Percentiles rank a stretch among this genome's conserved stretches.
Conservation (phyloP, 2,113 vertebrate genomes). For the Oryctolagus cuniculus region mOryCun1.1 NC_091441.1:35624501-35625000, state of each 20-base stretch:
- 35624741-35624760: constrained; percentile 77
- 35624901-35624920: constrained; percentile 77
- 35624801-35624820: constrained; percentile 85
- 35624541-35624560: constrained; percentile 84
- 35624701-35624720: constrained; percentile 41
- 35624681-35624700: constrained; percentile 65
- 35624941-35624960: constrained; percentile 40
- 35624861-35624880: constrained; percentile 80
- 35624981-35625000: constrained; percentile 39
- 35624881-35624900: constrained; percentile 78
- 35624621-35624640: constrained; percentile 85
- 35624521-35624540: constrained; percentile 75
- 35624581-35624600: constrained; percentile 82
- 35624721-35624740: constrained; percentile 74
- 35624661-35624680: constrained; percentile 73
- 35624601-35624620: constrained; percentile 84
- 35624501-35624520: constrained; percentile 83
- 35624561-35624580: constrained; percentile 80
- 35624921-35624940: constrained; percentile 61
- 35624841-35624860: constrained; percentile 84
- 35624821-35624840: constrained; percentile 84
- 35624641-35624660: constrained; percentile 77
- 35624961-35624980: constrained; percentile 46
- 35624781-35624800: constrained; percentile 83
- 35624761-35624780: constrained; percentile 77